Evolutionary conservation across 2,888 invertebrate species (phyloP), one percentile per base, ranked within the genome.

Genomic region (Eilema caniola): DNA sequence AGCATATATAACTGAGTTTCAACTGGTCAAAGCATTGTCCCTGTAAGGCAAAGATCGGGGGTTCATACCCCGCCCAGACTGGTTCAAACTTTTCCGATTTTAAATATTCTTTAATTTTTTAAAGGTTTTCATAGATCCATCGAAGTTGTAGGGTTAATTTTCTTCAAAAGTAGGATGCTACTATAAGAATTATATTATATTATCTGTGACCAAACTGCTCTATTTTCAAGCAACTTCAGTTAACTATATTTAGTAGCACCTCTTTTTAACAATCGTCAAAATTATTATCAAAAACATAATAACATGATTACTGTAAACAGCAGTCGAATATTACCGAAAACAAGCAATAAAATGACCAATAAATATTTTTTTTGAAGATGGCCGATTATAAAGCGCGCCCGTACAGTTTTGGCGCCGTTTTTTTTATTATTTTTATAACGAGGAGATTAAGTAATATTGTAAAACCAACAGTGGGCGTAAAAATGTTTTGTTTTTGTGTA

Each of bases 401-500:
- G 37, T 41, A 75, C 72, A 82, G 80, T 81, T 87, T 89, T 88
- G 89, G 88, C 91, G 90, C 89, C 90, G 84, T 88, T 90, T 90
- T 90, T 90, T 83, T 31, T 74, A 80, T 81, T 86, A 71, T 76
- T 89, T 87, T 85, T 81, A 79, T 79, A 86, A 83, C 82, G 81
- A 83, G 82, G 79, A 88, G 90, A 92, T 93, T 92, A 89, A 93
- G 90, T 89, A 91, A 92, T 93, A 92, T 86, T 88, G 88, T 92
- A 86, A 93, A 93, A 92, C 89, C 91, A 93, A 93, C 91, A 93
- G 88, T 89, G 93, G 93, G 93, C 92, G 93, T 92, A 86, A 85
- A 37, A 87, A 85, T 75, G 77, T 71, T 87, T 85, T 85, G 83
- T 85, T 88, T 86, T 87, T 84, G 76, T 33, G 11, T 37, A 72